Evolutionary conservation across 2,113 vertebrate species (phyloP), one percentile per base, ranked within the genome.

Genomic region (Stigmatopora argus): DNA sequence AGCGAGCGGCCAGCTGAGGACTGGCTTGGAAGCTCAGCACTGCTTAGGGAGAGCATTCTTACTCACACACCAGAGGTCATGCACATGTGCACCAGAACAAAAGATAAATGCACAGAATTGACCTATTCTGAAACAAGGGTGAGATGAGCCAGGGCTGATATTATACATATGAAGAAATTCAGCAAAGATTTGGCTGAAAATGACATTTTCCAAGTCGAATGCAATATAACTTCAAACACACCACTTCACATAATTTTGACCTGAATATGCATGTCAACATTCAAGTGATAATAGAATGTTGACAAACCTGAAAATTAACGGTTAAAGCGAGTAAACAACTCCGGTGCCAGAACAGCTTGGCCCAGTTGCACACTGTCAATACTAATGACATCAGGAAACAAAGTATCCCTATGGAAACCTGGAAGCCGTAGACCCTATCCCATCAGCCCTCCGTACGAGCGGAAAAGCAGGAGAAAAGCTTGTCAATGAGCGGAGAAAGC

Each of bases 321-420:
- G 66, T 66, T 78, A 66, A 78, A 80, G 66, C 82, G 77, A 80
- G 71, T 75, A 84, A 87, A 83, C 76, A 83, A 62, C 57, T 57
- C 49, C 69, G 63, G 55, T 61, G 74, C 82, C 79, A 71, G 83
- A 81, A 82, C 78, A 78, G 83, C 82, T 72, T 75, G 84, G 78
- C 73, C 72, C 72, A 52, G 78, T 67, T 62, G 77, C 83, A 83
- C 85, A 80, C 64, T 81, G 31, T 83, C 84, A 86, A 89, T 89
- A 84, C 79, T 85, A 89, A 88, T 85, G 84, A 79, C 84, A 88
- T 85, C 79, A 85, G 70, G 78, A 85, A 64, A 88, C 87, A 86
- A 83, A 70, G 81, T 80, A 64, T 89, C 72, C 62, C 86, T 73
- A 89, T 85, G 82, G 83, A 69, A 88, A 88, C 84, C 77, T 70